phyloP scores from a whole-genome alignment of 64 coral and sea anemone genomes.

The Porites australiensis region DNA sequence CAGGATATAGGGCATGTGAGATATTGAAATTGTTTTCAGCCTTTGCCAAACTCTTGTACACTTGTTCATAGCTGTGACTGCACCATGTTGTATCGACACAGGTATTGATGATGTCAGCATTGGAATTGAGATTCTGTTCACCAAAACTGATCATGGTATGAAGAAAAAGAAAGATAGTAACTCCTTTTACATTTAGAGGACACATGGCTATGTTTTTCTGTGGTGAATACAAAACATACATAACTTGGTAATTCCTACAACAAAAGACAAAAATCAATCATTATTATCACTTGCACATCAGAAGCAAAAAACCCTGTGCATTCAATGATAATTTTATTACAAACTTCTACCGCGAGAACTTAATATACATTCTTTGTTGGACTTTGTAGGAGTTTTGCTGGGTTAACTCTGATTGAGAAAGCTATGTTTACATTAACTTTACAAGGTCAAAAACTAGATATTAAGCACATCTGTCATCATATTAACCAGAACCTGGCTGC shows the following conservation, averaged over 20 bases:
- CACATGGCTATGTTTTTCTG: not conserved
- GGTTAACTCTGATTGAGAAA: no score
- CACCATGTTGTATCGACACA: not conserved
- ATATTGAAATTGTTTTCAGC: slow-evolving; percentile 36
- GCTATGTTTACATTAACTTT: no score
- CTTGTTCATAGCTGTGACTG: slow-evolving; percentile 16
- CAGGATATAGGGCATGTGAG: slow-evolving; percentile 7
- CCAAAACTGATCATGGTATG: not conserved
- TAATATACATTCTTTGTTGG: no score
- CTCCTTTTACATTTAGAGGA: not conserved
- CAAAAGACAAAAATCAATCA: not conserved
- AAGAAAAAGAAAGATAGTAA: not conserved
- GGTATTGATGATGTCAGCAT: not conserved
- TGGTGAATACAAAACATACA: not conserved
- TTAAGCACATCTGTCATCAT: no score
- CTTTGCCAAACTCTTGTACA: slow-evolving; percentile 34
- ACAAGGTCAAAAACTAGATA: no score
- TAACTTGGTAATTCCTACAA: not conserved
- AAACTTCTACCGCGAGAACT: no score
- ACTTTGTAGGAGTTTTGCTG: no score
- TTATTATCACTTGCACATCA: not conserved
- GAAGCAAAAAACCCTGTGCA: not conserved
- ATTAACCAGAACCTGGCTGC: no score
- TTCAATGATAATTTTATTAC: no score
- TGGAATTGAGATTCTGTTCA: not conserved